These are phyloP conservation scores for Lycodopsis pacificus DNA, from an alignment of 2,797 vertebrate species.

Conservation along the genomic window DNA sequence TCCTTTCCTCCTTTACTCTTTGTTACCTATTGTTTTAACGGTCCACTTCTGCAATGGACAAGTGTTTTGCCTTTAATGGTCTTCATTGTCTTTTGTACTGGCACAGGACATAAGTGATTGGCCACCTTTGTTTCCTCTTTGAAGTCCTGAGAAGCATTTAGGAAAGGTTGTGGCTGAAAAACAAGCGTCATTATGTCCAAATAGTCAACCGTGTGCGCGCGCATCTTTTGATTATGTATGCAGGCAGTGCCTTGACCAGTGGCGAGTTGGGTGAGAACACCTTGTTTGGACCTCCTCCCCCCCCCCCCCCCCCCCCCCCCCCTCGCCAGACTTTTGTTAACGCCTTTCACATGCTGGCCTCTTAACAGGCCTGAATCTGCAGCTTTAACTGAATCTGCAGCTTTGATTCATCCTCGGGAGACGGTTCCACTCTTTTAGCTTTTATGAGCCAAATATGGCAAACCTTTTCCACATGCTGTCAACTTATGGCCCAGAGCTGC, in stretches of 20 bases:
- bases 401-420: slow-evolving; percentile 56
- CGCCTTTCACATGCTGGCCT: slow-evolving; percentile 56
- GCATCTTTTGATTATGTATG: slow-evolving; percentile 34
- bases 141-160: slow-evolving; percentile 36
- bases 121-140: slow-evolving; percentile 29
- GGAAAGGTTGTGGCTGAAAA: slow-evolving; percentile 47
- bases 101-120: slow-evolving; percentile 37
- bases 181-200: slow-evolving; percentile 28
- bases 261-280: slow-evolving; percentile 36
- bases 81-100: slow-evolving; percentile 55
- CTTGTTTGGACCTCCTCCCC: slow-evolving; percentile 42
- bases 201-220: slow-evolving; percentile 29
- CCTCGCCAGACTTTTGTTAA: slow-evolving; percentile 51
- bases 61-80: slow-evolving; percentile 40
- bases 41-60: slow-evolving; percentile 35
- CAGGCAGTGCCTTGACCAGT: slow-evolving; percentile 8
- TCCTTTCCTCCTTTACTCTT: slow-evolving; percentile 38
- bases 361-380: slow-evolving; percentile 40
- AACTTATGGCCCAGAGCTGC: slow-evolving; percentile 43
- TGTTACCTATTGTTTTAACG: slow-evolving; percentile 45
- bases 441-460: slow-evolving; percentile 72
- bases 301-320: slow-evolving; percentile 6
- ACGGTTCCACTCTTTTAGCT: slow-evolving; percentile 48
- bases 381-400: too few relatives aligned
- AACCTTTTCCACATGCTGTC: slow-evolving; percentile 45